Evolutionary conservation across 2,113 vertebrate species (phyloP), one percentile per base, ranked within the genome.

Genomic region (Donacobius atricapilla): DNA sequence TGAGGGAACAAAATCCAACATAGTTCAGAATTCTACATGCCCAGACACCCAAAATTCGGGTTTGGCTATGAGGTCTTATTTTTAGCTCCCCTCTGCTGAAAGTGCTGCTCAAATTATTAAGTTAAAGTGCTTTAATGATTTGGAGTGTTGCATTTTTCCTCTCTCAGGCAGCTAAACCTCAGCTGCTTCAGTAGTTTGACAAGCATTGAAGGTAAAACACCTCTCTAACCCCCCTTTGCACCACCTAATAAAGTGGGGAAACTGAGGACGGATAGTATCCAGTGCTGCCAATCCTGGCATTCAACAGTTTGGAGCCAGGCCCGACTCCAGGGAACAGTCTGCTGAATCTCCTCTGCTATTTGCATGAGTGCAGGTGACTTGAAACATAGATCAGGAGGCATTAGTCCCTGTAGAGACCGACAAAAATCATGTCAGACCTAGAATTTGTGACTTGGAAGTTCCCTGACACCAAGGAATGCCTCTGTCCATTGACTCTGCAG

Each of bases 171-270:
- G 37, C 18, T 89, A 78, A 89, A 64, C 15, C 8, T 68, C 81
- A 44, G 12, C 50, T 82, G 56, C 33, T 83, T 72, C 12, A 5
- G 31, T 15, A 40, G 20, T 31, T 57, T 7, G 11, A 35, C 22
- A 57, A 83, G 28, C 7, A 57, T 1, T 86, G 79, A 73, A 83
- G n/a, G 45, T 50, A 42, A 75, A 93, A 82, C 15, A 39, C 4
- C 10, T 47, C 33, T 37, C 28, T 75, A 77, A 22, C 37, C 5
- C 17, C 27, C 31, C 45, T 50, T 42, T 33, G 27, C 35, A 39
- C 11, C 2, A 0, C 18, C n/a, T 44, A 64, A 58, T 4, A 7
- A 84, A 21, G 28, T 3, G 1, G 11, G 50, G 24, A 80, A 88
- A 57, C 6, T 73, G 42, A 66, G 51, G 64, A 78, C 14, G 13